Base-by-base conservation (phyloP, 2,113 vertebrate species). In the Ondatra zibethicus region DNA sequence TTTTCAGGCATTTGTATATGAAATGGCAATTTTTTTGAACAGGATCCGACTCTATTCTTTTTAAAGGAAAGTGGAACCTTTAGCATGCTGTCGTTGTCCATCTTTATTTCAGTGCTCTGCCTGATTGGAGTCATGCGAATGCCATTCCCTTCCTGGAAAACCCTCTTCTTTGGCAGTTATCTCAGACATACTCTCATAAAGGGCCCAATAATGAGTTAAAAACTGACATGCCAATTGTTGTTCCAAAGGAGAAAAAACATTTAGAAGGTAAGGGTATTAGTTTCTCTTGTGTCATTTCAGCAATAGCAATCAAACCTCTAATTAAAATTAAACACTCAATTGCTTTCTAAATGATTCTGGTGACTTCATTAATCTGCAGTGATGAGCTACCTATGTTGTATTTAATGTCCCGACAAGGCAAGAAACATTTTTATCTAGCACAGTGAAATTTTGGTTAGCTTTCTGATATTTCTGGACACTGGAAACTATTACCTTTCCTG, bases 251-350 rank as follows among this genome's bases (percentile, higher is more conserved):
- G n/a, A 45, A 85, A 91, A 95, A 95, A 80, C 88, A 94, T 89
- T 94, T 76, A 47, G 33, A 27, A 33, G 36, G 68, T 94, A 50
- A 95, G 66, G 73, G 63, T 96, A 66, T 98, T 55, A 50, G 47
- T 70, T 95, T 89, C 84, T 94, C 88, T 97, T 93, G 87, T 96
- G 96, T 93, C 72, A 55, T 82, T 96, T 96, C 93, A 94, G 96
- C 89, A 73, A 84, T 42, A 96, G 96, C 96, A 98, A 97, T 95
- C 94, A 95, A 84, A 82, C 1, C 7, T 93, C 97, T 97, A 97
- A 98, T 98, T 96, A 98, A 97, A 98, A 98, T 96, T 86, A 97
- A 89, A 78, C 68, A 80, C 93, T 96, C 3, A n/a, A 89, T 98
- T 98, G 89, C 97, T 96, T 97, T 95, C 94, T 97, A 95, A 98